phyloP scores from a whole-genome alignment of 1,140 invertebrate species.

The Zophobas atratus region DNA sequence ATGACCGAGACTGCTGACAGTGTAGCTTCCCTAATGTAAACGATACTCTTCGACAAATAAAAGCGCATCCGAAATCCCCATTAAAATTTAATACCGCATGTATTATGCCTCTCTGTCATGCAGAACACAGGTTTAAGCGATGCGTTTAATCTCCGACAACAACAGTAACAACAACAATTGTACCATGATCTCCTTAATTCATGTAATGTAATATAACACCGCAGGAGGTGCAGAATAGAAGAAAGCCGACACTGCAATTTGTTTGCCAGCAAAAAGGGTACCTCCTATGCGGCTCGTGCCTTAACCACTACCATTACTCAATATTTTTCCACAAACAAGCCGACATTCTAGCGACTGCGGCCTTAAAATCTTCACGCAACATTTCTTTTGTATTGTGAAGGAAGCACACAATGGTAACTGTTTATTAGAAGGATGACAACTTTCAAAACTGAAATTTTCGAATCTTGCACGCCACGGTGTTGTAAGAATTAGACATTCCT shows the following conservation, averaged over 20 bases:
- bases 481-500: too few relatives aligned
- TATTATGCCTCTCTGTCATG: neutral
- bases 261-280: conserved; percentile 27
- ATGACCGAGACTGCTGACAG: neutral
- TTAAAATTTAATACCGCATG: conserved; percentile 5
- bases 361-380: neutral
- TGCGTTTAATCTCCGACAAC: neutral
- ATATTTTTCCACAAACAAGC: conserved; percentile 13
- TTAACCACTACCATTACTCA: conserved; percentile 13
- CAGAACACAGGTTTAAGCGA: neutral
- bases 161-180: conserved; percentile 29
- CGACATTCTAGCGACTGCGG: neutral
- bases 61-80: conserved; percentile 1
- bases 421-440: too few relatives aligned
- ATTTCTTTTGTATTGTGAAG: neutral
- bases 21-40: neutral
- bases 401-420: neutral
- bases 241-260: conserved; percentile 21
- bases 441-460: too few relatives aligned
- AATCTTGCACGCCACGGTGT: too few relatives aligned
- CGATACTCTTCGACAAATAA: neutral
- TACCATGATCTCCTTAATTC: conserved; percentile 29
- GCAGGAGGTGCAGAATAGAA: conserved; percentile 12
- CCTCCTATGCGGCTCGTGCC: conserved; percentile 11
- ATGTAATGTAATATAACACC: conserved; percentile 16